Conservation (phyloP, 2,888 invertebrate genomes). For the Drosophila aldrichi region DNA sequence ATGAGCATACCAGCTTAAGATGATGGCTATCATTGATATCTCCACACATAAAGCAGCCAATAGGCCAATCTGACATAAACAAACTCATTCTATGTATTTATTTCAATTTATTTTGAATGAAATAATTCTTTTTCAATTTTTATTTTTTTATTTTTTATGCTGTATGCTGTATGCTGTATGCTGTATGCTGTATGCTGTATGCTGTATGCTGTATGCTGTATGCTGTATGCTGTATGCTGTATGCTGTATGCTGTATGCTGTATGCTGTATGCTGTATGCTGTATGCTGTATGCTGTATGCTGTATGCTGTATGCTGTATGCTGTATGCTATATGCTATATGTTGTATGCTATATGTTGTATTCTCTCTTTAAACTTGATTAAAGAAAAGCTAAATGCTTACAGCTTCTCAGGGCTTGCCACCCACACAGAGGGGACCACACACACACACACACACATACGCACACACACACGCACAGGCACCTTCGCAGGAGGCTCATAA, state of each 20-base stretch:
- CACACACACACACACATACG: not conserved
- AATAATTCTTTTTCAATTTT: too few relatives aligned
- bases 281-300: too few relatives aligned
- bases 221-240: conserved; percentile 1
- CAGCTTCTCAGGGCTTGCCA: conserved; percentile 27
- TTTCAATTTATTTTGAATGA: too few relatives aligned
- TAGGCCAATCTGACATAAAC: too few relatives aligned
- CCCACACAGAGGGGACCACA: conserved; percentile 25
- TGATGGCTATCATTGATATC: not conserved
- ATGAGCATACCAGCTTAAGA: too few relatives aligned
- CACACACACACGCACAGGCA: not conserved
- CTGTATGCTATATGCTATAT: too few relatives aligned
- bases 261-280: too few relatives aligned
- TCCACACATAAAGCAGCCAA: too few relatives aligned
- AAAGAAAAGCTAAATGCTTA: not conserved
- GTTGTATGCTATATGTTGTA: not conserved
- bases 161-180: conserved; percentile 1
- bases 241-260: not conserved
- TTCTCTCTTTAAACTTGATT: too few relatives aligned
- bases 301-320: too few relatives aligned
- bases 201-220: conserved; percentile 2
- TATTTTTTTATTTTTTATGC: too few relatives aligned
- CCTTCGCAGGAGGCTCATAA: conserved; percentile 36
- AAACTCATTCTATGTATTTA: too few relatives aligned
- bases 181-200: not conserved